Evolutionary conservation across 2,888 invertebrate species (phyloP).

Genomic region (Hofmannophila pseudospretella): DNA sequence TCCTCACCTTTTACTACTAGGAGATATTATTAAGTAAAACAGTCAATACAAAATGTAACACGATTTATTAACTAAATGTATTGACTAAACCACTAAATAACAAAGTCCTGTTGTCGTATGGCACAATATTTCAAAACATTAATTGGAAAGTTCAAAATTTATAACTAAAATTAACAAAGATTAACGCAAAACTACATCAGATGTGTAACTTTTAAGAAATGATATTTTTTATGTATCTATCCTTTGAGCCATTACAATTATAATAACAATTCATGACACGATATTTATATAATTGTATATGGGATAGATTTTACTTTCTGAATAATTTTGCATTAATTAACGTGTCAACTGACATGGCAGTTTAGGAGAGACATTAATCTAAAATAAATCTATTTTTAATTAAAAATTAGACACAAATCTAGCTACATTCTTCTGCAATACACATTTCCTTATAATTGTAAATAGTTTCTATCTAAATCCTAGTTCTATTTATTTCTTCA

Average conservation of each 20-base stretch:
- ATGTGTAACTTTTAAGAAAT: too few relatives aligned
- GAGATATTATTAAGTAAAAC: neutral
- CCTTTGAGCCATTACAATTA: too few relatives aligned
- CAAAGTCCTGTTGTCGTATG: conserved; percentile 37
- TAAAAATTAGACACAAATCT: too few relatives aligned
- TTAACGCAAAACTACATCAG: neutral
- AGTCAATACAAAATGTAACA: conserved; percentile 24
- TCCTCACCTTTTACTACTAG: too few relatives aligned
- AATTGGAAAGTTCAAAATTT: neutral
- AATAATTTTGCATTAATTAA: neutral
- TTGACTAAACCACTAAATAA: conserved; percentile 43
- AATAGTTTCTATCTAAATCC: neutral
- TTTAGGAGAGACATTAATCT: neutral
- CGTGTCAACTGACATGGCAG: neutral
- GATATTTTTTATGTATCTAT: too few relatives aligned
- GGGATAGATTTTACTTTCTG: too few relatives aligned
- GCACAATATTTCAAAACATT: conserved; percentile 28
- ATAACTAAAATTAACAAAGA: neutral
- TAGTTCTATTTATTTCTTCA: neutral
- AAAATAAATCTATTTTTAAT: neutral
- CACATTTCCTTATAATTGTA: neutral
- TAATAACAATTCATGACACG: too few relatives aligned
- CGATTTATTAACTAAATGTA: conserved; percentile 47
- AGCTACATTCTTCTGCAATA: neutral
- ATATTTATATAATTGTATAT: too few relatives aligned